Conservation (phyloP, 2,888 invertebrate genomes). For the Caenorhabditis sp. region DNA sequence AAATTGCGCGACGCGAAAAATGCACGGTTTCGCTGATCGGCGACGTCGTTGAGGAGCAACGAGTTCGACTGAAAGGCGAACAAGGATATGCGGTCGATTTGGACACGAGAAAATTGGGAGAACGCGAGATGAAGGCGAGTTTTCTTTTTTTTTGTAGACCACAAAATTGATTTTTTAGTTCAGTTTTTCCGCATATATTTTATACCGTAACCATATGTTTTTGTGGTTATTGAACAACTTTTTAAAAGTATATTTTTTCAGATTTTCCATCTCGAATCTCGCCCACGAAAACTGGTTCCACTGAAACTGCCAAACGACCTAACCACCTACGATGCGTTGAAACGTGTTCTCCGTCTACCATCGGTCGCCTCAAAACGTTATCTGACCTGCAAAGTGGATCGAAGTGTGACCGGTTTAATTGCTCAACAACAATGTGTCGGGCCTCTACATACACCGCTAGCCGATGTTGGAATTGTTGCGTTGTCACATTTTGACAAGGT, state of each 20-base stretch:
- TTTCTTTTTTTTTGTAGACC: not conserved
- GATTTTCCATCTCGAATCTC: constrained; percentile 76
- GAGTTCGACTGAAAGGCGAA: constrained; percentile 72
- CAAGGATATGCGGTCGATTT: constrained; percentile 52
- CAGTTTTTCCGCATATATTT: too few species aligned
- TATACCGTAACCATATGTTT: too few species aligned
- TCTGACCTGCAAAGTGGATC: constrained; percentile 70
- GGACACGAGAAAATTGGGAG: constrained; percentile 50
- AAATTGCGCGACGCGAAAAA: constrained; percentile 85
- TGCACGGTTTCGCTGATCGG: constrained; percentile 93
- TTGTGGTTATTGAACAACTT: too few species aligned
- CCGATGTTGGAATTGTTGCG: constrained; percentile 87
- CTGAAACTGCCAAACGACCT: constrained; percentile 75
- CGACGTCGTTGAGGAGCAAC: constrained; percentile 79
- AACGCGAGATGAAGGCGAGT: constrained; percentile 59
- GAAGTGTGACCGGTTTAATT: constrained; percentile 91
- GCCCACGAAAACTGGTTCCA: constrained; percentile 8
- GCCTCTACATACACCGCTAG: constrained; percentile 91
- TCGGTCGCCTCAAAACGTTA: constrained; percentile 86
- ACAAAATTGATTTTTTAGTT: not conserved
- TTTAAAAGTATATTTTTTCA: not conserved
- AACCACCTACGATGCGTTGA: constrained; percentile 79
- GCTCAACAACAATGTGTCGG: constrained; percentile 99
- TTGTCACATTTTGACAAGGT: constrained; percentile 81
- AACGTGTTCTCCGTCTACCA: constrained; percentile 83